These are phyloP conservation scores for Patella ulyssiponensis DNA, from an alignment of 2,888 invertebrate genomes.

Conservation along the genomic window DNA sequence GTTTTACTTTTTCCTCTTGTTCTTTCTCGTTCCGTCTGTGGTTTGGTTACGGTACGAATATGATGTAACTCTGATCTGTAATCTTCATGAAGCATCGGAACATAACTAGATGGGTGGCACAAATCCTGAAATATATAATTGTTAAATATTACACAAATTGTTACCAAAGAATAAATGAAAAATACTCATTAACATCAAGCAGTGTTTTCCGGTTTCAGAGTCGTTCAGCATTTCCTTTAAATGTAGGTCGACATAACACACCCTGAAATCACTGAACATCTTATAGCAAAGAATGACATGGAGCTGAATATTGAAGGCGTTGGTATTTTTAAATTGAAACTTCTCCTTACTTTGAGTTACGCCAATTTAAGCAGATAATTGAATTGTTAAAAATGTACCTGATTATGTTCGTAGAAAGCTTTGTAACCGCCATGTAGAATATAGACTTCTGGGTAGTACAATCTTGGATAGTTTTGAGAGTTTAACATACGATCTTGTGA, in stretches of 20 bases:
- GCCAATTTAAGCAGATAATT: not conserved
- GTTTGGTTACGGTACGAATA: conserved; percentile 75
- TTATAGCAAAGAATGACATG: no score
- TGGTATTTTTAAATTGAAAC: not conserved
- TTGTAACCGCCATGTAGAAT: conserved; percentile 90
- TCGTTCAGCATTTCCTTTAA: no score
- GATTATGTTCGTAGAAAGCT: conserved; percentile 81
- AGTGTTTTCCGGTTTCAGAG: no score
- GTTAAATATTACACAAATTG: not conserved
- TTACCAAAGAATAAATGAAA: no score
- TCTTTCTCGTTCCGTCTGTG: no score
- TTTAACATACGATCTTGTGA: conserved; percentile 86
- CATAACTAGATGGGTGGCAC: conserved; percentile 82
- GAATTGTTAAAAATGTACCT: conserved; percentile 33
- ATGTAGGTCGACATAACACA: no score
- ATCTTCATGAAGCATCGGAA: conserved; percentile 87
- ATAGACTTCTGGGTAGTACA: conserved; percentile 93
- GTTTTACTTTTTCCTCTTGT: no score
- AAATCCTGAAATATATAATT: conserved; percentile 72
- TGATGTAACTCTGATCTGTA: conserved; percentile 81
- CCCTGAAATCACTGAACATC: no score
- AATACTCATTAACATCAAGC: no score
- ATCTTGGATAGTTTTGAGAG: conserved; percentile 83
- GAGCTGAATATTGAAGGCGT: no score
- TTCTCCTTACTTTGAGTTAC: no score